Conservation (phyloP, 1,140 invertebrate species). For the Leptinotarsa undecemlineata region DNA sequence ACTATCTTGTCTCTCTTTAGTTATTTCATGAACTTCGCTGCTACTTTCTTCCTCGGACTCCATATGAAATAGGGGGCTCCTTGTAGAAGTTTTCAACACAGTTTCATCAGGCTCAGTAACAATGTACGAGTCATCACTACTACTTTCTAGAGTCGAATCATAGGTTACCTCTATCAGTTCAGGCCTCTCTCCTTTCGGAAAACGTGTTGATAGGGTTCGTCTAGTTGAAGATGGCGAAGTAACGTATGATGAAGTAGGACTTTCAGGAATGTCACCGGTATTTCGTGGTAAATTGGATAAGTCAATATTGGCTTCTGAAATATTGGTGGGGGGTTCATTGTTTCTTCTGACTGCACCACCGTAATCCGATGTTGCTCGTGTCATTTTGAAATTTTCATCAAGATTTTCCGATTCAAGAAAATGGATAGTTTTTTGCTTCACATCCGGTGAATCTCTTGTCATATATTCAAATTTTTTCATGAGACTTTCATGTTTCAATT, state of each 20-base stretch:
- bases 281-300: constrained; percentile 39
- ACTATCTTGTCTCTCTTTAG: constrained; percentile 38
- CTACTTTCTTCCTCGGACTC: constrained; percentile 54
- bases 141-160: constrained; percentile 30
- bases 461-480: too few species aligned
- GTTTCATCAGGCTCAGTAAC: constrained; percentile 44
- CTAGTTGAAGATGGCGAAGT: constrained; percentile 42
- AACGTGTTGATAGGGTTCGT: constrained; percentile 40
- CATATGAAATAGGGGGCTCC: constrained; percentile 52
- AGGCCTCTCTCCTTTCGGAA: constrained; percentile 38
- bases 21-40: constrained; percentile 7
- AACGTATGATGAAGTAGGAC: constrained; percentile 33
- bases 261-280: background rate
- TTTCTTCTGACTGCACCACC: constrained; percentile 28
- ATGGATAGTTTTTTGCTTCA: constrained; percentile 34
- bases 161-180: constrained; percentile 41
- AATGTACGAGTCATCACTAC: constrained; percentile 38
- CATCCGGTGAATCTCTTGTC: background rate
- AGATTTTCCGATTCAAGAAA: constrained; percentile 34
- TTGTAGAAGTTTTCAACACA: constrained; percentile 17
- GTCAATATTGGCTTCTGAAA: constrained; percentile 44
- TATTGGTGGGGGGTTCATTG: constrained; percentile 15
- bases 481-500: background rate
- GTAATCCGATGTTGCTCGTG: constrained; percentile 39
- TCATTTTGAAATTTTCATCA: constrained; percentile 25